A percentile compares a stretch with the other conserved stretches of the same genome.
These are phyloP conservation scores for Cyclura pinguis DNA, from an alignment of 2,797 vertebrate genomes.

Conservation along the genomic window DNA sequence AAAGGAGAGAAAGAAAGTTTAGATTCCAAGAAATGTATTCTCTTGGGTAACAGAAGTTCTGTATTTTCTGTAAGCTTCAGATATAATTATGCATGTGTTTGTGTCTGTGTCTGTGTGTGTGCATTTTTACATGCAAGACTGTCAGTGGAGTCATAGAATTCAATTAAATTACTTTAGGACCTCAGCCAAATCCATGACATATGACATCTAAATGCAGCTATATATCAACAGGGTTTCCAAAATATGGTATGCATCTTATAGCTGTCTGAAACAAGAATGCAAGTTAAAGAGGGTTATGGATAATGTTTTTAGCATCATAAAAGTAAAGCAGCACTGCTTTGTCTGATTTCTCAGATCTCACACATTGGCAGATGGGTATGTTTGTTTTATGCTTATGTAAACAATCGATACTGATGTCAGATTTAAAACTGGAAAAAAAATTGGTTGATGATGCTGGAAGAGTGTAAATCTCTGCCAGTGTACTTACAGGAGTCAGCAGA, in stretches of 20 bases:
- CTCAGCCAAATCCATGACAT: slow-evolving; percentile 1
- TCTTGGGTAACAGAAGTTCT: neutral
- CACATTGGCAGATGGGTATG: slow-evolving; percentile 14
- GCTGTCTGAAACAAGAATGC: slow-evolving; percentile 44
- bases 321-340: slow-evolving; percentile 33
- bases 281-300: slow-evolving; percentile 27
- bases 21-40: neutral
- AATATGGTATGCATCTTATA: slow-evolving; percentile 50
- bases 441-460: too few species aligned
- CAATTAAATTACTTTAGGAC: neutral
- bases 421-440: neutral
- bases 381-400: slow-evolving; percentile 16
- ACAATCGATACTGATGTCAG: slow-evolving; percentile 18
- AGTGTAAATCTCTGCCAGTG: too few species aligned
- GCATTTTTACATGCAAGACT: neutral
- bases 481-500: too few species aligned
- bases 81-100: too few species aligned
- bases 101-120: too few species aligned
- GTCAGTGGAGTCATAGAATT: neutral
- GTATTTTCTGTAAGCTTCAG: neutral
- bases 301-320: slow-evolving; percentile 46
- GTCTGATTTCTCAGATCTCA: slow-evolving; percentile 45
- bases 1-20: neutral
- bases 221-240: slow-evolving; percentile 38
- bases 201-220: neutral